Percentiles rank a stretch among this genome's conserved stretches.
Conservation (phyloP, 2,888 invertebrate genomes). For the Clostera curtula region DNA sequence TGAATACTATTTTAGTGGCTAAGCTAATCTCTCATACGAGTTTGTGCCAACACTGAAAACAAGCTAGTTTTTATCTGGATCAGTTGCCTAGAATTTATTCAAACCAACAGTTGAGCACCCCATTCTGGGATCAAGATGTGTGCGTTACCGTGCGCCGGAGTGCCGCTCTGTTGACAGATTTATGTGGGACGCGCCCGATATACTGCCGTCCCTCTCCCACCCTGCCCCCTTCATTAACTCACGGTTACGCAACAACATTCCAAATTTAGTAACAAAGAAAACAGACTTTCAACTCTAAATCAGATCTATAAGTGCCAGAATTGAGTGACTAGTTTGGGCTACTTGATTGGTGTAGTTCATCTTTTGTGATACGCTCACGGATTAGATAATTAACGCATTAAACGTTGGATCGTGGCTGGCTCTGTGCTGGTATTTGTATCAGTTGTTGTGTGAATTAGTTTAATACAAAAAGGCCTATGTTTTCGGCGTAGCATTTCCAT, state of each 20-base stretch:
- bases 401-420: conserved; percentile 13
- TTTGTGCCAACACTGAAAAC: too few relatives aligned
- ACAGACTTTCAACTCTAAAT: neutral
- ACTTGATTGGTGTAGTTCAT: conserved; percentile 21
- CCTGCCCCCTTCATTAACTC: conserved; percentile 18
- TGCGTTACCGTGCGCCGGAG: conserved; percentile 53
- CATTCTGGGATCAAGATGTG: conserved; percentile 58
- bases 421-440: conserved; percentile 1
- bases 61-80: too few relatives aligned
- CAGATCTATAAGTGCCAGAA: neutral
- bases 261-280: neutral
- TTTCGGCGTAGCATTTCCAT: too few relatives aligned
- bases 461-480: too few relatives aligned
- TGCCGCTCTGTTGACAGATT: conserved; percentile 58
- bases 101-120: conserved; percentile 22
- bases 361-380: conserved; percentile 12
- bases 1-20: too few relatives aligned
- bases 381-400: conserved; percentile 60
- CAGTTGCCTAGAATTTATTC: too few relatives aligned
- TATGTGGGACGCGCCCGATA: conserved; percentile 55
- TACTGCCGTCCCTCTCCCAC: conserved; percentile 10
- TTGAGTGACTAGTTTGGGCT: conserved; percentile 3
- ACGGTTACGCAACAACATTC: neutral
- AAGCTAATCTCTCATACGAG: too few relatives aligned
- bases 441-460: conserved; percentile 1